phyloP scores from a whole-genome alignment of 2,113 vertebrate species.

The Notarius lentiginosus region DNA sequence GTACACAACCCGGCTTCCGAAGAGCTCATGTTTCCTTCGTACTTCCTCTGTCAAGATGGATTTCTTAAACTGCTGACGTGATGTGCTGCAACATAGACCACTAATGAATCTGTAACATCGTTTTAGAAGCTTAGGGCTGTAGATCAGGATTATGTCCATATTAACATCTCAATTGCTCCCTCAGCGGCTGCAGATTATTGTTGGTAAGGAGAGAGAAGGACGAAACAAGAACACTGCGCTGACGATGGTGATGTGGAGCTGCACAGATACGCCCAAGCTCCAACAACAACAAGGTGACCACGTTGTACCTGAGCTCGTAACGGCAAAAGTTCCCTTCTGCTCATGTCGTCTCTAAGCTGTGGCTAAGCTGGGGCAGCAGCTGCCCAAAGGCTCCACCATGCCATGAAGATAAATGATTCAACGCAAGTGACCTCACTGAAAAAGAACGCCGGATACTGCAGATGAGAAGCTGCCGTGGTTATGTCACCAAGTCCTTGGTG shows the following conservation, averaged over 20 bases:
- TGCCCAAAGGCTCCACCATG: conserved; percentile 9
- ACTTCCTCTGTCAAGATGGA: neutral
- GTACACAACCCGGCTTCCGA: conserved; percentile 2
- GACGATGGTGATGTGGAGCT: neutral
- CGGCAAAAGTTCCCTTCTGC: neutral
- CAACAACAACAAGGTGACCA: conserved; percentile 9
- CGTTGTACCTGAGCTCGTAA: neutral
- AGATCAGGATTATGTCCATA: neutral
- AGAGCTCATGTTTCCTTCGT: neutral
- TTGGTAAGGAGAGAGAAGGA: conserved; percentile 18
- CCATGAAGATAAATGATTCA: conserved; percentile 29
- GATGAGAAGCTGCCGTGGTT: neutral
- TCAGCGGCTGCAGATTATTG: neutral
- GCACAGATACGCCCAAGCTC: too few relatives aligned
- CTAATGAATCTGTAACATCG: neutral
- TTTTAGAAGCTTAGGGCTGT: neutral
- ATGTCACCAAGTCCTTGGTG: neutral
- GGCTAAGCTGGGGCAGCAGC: conserved; percentile 20
- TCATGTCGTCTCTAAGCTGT: neutral
- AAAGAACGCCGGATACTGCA: neutral
- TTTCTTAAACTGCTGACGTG: neutral
- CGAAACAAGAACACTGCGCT: neutral
- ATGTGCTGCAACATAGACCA: neutral
- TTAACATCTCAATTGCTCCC: neutral
- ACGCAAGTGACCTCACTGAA: neutral